Evolutionary conservation across 2,113 vertebrate genomes (phyloP).

Genomic region (Micromys minutus): DNA sequence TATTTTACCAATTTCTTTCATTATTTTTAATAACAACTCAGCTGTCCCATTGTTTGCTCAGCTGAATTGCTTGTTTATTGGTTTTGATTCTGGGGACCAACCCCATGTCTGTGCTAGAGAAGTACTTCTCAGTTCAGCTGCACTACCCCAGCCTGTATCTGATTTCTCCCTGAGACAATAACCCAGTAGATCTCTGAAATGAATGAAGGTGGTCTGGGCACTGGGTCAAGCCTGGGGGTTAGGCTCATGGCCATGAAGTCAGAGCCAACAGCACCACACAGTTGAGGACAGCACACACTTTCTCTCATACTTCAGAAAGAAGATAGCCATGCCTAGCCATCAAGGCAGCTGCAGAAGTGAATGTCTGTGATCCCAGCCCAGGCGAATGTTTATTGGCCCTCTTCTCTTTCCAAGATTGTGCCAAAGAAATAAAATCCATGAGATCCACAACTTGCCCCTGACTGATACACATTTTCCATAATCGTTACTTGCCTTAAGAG

Average conservation of each 20-base stretch:
- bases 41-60: background rate
- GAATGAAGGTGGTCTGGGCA: background rate
- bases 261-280: background rate
- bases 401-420: background rate
- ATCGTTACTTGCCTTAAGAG: constrained; percentile 64
- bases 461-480: constrained; percentile 60
- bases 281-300: background rate
- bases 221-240: background rate
- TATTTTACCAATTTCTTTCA: background rate
- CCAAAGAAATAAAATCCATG: constrained; percentile 32
- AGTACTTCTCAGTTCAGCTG: background rate
- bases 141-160: background rate
- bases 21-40: background rate
- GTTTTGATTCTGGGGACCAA: background rate
- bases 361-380: background rate
- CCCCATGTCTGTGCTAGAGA: too few species aligned
- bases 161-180: background rate
- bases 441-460: background rate
- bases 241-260: background rate
- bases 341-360: background rate
- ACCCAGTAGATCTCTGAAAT: background rate
- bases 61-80: background rate
- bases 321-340: background rate
- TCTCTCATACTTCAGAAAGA: background rate
- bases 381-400: background rate